A percentile compares a stretch with the other conserved stretches of the same genome.
Evolutionary conservation across 2,113 vertebrate species (phyloP).

Genomic region (Lathamus discolor): DNA sequence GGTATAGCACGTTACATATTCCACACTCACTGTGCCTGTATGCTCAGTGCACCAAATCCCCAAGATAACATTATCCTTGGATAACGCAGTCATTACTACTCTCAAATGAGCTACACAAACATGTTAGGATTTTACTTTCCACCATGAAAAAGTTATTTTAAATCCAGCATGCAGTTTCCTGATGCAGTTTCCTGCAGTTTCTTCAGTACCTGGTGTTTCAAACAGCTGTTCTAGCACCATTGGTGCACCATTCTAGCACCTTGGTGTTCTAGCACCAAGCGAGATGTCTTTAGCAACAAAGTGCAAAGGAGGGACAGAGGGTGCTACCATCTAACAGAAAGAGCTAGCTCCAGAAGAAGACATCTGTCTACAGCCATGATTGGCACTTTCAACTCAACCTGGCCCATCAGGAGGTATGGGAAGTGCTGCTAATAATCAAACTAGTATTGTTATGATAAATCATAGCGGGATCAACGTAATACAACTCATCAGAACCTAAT

Average conservation of each 20-base stretch:
- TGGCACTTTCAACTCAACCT: not conserved
- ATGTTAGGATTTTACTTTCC: not conserved
- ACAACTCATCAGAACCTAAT: not conserved
- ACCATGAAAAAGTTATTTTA: not conserved
- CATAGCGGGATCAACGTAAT: not conserved
- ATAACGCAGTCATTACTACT: not conserved
- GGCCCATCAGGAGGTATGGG: not conserved
- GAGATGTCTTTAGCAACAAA: accelerated
- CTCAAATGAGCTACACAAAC: not conserved
- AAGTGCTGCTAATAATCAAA: not conserved
- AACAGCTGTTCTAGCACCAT: not conserved
- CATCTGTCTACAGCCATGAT: not conserved
- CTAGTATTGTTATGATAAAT: not conserved
- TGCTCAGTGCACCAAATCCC: not conserved
- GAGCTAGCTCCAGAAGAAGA: not conserved
- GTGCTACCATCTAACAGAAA: not conserved
- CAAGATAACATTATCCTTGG: not conserved
- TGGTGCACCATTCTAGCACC: no score
- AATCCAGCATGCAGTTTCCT: not conserved
- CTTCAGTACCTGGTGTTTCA: not conserved
- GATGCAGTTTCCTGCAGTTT: not conserved
- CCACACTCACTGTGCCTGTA: not conserved
- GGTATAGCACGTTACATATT: not conserved
- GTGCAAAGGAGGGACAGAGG: not conserved
- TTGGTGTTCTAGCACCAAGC: no score